These are phyloP conservation scores for Solenodon paradoxus DNA, from an alignment of 2,113 vertebrate genomes.

Conservation along the genomic window DNA sequence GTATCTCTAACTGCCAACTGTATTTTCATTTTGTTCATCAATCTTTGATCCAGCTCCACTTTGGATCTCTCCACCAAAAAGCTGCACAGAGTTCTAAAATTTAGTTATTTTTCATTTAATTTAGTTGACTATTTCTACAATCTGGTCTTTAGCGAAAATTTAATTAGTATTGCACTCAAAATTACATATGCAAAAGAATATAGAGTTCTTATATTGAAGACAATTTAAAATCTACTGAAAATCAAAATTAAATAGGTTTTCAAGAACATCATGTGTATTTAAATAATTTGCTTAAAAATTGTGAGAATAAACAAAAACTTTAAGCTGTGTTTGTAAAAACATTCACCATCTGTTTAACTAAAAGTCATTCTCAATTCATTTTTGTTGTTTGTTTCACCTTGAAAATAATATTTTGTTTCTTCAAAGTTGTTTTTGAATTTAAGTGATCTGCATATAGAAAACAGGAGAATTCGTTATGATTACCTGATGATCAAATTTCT, in stretches of 20 bases:
- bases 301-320: background rate
- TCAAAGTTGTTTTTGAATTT: constrained; percentile 12
- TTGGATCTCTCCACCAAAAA: background rate
- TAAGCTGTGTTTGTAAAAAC: background rate
- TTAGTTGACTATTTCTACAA: background rate
- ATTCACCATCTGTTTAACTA: constrained; percentile 43
- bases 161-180: background rate
- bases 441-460: background rate
- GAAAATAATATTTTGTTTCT: background rate
- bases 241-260: background rate
- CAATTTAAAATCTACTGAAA: constrained; percentile 25
- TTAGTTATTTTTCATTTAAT: background rate
- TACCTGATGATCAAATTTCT: background rate
- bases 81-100: background rate
- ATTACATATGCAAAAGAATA: background rate
- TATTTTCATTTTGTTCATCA: background rate
- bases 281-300: constrained; percentile 4
- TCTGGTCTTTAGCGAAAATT: background rate
- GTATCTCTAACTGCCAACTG: background rate
- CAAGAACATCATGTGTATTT: background rate
- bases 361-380: background rate
- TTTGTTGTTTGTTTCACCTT: constrained; percentile 10
- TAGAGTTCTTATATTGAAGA: background rate
- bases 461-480: background rate
- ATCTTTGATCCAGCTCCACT: background rate